Evolutionary conservation across 2,113 vertebrate genomes (phyloP).

Genomic region (Lamprotornis superbus): DNA sequence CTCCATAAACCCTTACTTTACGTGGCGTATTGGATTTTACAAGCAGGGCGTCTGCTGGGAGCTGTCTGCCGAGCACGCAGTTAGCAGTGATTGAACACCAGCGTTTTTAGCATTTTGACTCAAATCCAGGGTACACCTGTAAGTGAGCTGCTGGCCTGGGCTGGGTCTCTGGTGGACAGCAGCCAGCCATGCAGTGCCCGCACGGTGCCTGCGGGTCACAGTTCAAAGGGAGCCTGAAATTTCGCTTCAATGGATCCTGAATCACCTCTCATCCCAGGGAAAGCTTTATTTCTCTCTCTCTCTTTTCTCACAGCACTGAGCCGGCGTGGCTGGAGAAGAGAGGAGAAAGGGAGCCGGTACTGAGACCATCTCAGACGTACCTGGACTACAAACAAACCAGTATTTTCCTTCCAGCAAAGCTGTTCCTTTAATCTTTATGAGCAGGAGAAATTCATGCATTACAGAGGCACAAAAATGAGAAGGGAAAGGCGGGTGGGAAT

Average conservation of each 20-base stretch:
- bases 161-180: constrained; percentile 43
- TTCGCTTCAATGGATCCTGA: not conserved
- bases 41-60: constrained; percentile 36
- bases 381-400: constrained; percentile 32
- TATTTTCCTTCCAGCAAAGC: constrained; percentile 47
- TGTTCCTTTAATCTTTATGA: constrained; percentile 47
- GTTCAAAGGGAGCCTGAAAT: constrained; percentile 53
- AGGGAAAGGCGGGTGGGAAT: constrained; percentile 8
- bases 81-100: constrained; percentile 59
- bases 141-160: constrained; percentile 43
- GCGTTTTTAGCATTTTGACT: constrained; percentile 58
- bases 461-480: constrained; percentile 39
- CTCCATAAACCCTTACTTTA: constrained; percentile 21
- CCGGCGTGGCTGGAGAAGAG: not conserved
- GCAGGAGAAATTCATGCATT: constrained; percentile 40
- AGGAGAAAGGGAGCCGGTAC: not conserved
- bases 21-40: constrained; percentile 44
- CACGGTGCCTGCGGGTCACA: not conserved
- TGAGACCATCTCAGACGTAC: not conserved
- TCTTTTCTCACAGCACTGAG: not conserved
- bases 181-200: not conserved
- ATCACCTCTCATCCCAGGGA: constrained; percentile 14
- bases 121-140: constrained; percentile 60
- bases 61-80: constrained; percentile 42
- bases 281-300: not conserved